phyloP scores from a whole-genome alignment of 2,888 invertebrate species.

The Allophyes oxyacanthae region DNA sequence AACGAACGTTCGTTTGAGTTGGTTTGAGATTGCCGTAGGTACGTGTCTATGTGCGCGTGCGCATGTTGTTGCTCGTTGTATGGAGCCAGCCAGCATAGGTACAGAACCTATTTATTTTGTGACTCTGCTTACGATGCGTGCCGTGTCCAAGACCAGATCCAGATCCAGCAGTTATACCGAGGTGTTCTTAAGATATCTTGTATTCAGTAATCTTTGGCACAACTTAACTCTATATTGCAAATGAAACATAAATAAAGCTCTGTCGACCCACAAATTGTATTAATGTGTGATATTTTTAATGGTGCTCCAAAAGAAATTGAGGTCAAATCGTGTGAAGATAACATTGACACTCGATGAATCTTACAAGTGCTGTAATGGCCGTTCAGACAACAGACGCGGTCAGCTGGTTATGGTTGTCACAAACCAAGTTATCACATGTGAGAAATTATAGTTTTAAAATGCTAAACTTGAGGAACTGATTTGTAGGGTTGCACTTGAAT shows the following conservation, averaged over 20 bases:
- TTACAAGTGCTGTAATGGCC: slow-evolving; percentile 58
- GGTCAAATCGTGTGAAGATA: slow-evolving; percentile 53
- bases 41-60: no score
- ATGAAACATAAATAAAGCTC: neutral
- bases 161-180: no score
- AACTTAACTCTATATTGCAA: no score
- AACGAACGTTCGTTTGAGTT: no score
- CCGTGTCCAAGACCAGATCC: no score
- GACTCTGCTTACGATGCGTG: no score
- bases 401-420: slow-evolving; percentile 63
- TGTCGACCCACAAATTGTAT: slow-evolving; percentile 23
- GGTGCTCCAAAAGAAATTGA: slow-evolving; percentile 37
- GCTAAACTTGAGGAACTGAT: slow-evolving; percentile 1
- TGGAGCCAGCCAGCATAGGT: no score
- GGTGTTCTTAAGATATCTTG: no score
- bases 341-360: slow-evolving; percentile 61
- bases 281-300: slow-evolving; percentile 17
- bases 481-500: slow-evolving; percentile 29
- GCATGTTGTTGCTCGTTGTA: no score
- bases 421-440: slow-evolving; percentile 12
- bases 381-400: slow-evolving; percentile 10
- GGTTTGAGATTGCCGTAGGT: no score
- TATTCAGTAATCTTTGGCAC: no score
- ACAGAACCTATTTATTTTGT: no score
- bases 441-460: slow-evolving; percentile 9